Evolutionary conservation across 2,888 invertebrate genomes (phyloP), one percentile per base, ranked within the genome.

Genomic region (Criorhina ranunculi): DNA sequence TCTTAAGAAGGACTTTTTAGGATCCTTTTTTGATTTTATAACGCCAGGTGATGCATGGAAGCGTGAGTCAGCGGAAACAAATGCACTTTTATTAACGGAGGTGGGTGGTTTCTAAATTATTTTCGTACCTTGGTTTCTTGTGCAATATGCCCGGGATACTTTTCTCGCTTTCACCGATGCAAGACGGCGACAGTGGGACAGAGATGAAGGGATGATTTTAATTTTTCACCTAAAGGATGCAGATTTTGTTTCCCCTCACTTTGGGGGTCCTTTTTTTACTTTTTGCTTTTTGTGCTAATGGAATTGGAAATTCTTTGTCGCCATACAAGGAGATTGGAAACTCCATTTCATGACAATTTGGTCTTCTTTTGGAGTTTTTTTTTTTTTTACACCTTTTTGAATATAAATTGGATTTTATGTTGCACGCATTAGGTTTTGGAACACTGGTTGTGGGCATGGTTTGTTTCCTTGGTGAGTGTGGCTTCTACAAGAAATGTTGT

Each of bases 331-430:
- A 79, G 80, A 85, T 75, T 85, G 80, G 80, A 85, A 80, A 85
- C 70, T 80, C 85, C 76, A 76, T 85, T 80, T 80, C 85, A 85
- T 80, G 85, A 85, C 85, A 85, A 85, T 85, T 85, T 80, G 70
- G 85, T 85, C 62, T 64, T 70, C 70, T 76, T 73, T 72, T 29
- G 49, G 51, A 70, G 49, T 5, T 37, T 8, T 55, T 49, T 78
- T 69, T 69, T 78, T 69, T 78, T 62, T 80, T 70, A 81, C 72
- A 88, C 89, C 87, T 90, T 88, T 89, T 89, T 91, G 91, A 90
- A 91, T 91, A 91, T 91, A 91, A 91, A 91, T 91, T 91, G 90
- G 90, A 91, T 90, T 91, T 91, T 90, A 85, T 80, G 85, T 59
- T 70, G 53, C 69, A 85, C 85, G 85, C 80, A 83, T 83, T 83